A percentile compares a stretch with the other conserved stretches of the same genome.
Conservation (phyloP, 2,888 invertebrate genomes). For the Endomychus coccineus region DNA sequence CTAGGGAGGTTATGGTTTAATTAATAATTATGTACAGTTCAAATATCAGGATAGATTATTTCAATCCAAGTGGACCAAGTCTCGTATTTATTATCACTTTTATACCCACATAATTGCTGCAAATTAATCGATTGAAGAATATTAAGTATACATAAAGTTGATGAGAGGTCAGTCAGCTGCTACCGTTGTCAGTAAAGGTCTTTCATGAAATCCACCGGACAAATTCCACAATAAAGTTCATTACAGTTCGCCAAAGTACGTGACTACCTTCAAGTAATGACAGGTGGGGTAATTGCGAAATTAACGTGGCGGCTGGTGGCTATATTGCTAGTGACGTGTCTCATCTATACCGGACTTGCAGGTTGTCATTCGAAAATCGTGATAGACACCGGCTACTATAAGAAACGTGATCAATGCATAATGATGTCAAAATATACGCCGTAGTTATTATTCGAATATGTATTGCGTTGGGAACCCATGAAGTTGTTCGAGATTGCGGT, state of each 20-base stretch:
- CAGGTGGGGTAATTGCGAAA: conserved; percentile 36
- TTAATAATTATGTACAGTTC: too few species aligned
- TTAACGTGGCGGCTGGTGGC: conserved; percentile 31
- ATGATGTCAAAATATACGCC: conserved; percentile 40
- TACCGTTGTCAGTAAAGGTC: conserved; percentile 24
- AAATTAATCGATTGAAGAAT: too few species aligned
- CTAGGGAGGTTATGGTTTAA: too few species aligned
- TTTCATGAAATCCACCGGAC: conserved; percentile 14
- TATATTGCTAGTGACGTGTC: conserved; percentile 11
- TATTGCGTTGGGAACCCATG: conserved; percentile 29
- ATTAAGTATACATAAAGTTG: too few species aligned
- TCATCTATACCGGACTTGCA: conserved; percentile 16
- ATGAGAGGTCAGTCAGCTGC: conserved; percentile 19
- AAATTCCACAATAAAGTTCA: conserved; percentile 28
- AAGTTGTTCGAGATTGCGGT: conserved; percentile 28
- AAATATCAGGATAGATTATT: too few species aligned
- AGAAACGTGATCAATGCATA: conserved; percentile 41
- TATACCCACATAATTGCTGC: too few species aligned
- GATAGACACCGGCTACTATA: conserved; percentile 43
- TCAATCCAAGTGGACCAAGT: too few species aligned
- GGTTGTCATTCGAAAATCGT: conserved; percentile 37
- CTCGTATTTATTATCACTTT: too few species aligned
- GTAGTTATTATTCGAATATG: conserved; percentile 26
- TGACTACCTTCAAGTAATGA: conserved; percentile 35
- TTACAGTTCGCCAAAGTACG: conserved; percentile 33